phyloP scores from a whole-genome alignment of 2,113 vertebrate genomes.

The Myodes glareolus region DNA sequence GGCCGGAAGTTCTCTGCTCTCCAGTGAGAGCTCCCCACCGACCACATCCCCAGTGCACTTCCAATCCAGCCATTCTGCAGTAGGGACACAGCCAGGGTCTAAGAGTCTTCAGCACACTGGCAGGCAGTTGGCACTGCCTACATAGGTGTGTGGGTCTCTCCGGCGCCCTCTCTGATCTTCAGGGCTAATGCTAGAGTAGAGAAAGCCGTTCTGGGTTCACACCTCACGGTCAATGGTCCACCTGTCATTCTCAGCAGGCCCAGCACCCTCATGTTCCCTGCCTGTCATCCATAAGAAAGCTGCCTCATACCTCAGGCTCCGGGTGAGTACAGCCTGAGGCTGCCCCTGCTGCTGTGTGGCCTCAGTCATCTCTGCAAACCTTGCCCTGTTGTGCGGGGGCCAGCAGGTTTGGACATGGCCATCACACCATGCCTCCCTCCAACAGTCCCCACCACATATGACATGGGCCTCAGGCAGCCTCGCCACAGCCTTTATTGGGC shows the following conservation, averaged over 20 bases:
- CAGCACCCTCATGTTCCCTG: background rate
- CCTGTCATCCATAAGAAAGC: background rate
- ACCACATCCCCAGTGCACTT: no score
- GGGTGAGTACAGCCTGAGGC: background rate
- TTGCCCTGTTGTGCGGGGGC: background rate
- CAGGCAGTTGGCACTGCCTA: background rate
- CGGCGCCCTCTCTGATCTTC: background rate
- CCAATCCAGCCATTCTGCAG: background rate
- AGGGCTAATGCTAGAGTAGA: background rate
- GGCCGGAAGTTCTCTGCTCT: background rate
- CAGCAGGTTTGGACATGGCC: background rate
- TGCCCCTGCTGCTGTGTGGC: background rate
- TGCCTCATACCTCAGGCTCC: background rate
- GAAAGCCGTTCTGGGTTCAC: background rate
- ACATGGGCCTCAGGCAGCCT: background rate
- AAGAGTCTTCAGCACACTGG: no score
- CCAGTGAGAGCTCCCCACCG: no score
- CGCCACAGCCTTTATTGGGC: slow-evolving; percentile 68
- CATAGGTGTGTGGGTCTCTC: background rate
- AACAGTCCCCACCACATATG: background rate
- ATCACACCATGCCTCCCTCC: background rate
- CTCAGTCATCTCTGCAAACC: background rate
- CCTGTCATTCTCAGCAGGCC: background rate
- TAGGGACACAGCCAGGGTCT: background rate
- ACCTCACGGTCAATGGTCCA: background rate